Conservation (phyloP, 2,797 vertebrate genomes). For the Cygnus olor region DNA sequence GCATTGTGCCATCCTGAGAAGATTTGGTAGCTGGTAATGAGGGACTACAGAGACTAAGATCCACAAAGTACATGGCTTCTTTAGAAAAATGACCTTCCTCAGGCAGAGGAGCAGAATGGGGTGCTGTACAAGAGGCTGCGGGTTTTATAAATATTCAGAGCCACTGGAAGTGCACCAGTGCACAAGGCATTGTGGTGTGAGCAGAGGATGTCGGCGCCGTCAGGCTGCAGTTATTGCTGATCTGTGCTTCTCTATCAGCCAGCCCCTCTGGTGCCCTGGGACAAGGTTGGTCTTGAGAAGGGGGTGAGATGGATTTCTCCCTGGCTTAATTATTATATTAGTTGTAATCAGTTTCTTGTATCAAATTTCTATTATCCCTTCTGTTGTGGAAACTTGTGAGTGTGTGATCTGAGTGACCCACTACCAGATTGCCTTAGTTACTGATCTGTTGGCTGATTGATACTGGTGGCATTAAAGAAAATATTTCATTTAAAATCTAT, state of each 20-base stretch:
- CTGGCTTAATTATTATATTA: constrained; percentile 11
- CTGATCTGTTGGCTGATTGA: background rate
- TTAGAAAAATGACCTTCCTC: constrained; percentile 11
- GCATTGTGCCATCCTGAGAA: background rate
- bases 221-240: constrained; percentile 47
- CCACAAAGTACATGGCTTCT: background rate
- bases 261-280: constrained; percentile 22
- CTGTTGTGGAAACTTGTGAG: background rate
- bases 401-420: background rate
- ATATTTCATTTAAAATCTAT: background rate
- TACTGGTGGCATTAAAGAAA: background rate
- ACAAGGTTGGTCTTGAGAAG: constrained; percentile 68
- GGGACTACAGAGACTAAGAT: background rate
- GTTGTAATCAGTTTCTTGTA: background rate
- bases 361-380: background rate
- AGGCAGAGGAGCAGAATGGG: constrained; percentile 8
- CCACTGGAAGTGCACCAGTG: background rate
- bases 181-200: background rate
- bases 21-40: background rate
- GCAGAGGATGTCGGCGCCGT: constrained; percentile 15
- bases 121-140: background rate
- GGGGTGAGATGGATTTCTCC: constrained; percentile 25
- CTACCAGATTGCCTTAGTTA: background rate
- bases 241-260: constrained; percentile 29
- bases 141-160: constrained; percentile 61